Conservation (phyloP, 2,113 vertebrate genomes). For the Pagrus major region DNA sequence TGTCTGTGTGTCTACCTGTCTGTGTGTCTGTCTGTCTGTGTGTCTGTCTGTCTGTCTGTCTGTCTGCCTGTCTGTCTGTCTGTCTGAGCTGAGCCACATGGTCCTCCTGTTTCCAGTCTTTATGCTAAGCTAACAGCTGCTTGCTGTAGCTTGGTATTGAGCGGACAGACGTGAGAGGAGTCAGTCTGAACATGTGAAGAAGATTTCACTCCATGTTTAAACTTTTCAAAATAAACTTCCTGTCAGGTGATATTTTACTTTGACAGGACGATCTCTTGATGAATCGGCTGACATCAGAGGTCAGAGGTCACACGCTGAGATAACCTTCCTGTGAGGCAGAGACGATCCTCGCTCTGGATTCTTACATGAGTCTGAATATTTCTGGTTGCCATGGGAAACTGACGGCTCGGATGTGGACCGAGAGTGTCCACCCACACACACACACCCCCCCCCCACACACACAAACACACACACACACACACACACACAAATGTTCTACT, state of each 20-base stretch:
- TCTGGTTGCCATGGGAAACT: slow-evolving; percentile 42
- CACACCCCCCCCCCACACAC: no score
- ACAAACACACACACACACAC: no score
- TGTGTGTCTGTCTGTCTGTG: not conserved
- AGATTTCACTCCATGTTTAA: no score
- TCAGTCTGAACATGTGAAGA: no score
- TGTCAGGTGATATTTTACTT: no score
- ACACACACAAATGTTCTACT: no score
- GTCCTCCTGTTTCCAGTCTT: no score
- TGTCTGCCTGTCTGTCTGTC: not conserved
- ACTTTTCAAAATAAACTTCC: not conserved
- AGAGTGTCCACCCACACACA: not conserved
- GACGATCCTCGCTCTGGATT: not conserved
- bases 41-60: not conserved
- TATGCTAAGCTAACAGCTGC: no score
- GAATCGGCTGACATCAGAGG: not conserved
- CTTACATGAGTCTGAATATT: slow-evolving; percentile 8
- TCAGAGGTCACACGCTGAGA: not conserved
- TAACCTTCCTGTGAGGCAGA: slow-evolving; percentile 5
- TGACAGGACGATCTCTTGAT: no score
- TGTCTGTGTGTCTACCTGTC: not conserved
- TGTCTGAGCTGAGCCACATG: no score
- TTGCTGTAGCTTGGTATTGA: no score
- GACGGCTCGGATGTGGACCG: not conserved
- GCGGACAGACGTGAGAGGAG: no score